Evolutionary conservation across 2,797 vertebrate species (phyloP).

Genomic region (Arremon aurantiirostris): DNA sequence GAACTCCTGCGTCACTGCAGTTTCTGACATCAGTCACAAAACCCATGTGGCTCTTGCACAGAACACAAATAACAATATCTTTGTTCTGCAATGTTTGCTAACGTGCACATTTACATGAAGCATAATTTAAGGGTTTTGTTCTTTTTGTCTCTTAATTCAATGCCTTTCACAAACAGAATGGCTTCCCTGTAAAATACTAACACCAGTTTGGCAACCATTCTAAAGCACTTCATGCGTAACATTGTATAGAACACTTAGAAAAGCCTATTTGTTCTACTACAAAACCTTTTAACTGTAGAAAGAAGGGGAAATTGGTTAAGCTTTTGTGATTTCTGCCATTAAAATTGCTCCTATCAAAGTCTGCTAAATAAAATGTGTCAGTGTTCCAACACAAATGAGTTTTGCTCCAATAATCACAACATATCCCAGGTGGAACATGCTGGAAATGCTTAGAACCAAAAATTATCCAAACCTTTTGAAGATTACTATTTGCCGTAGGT

Average conservation of each 20-base stretch:
- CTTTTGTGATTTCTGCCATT: conserved; percentile 36
- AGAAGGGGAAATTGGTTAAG: conserved; percentile 28
- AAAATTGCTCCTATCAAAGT: conserved; percentile 4
- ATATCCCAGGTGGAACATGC: background rate
- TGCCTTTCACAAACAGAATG: background rate
- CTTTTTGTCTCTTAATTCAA: background rate
- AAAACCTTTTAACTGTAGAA: conserved; percentile 8
- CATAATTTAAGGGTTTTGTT: background rate
- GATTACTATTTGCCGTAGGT: background rate
- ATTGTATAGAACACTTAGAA: background rate
- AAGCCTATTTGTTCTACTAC: conserved; percentile 23
- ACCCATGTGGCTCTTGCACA: background rate
- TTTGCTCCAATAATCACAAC: conserved; percentile 19
- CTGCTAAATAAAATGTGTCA: background rate
- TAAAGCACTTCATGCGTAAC: background rate
- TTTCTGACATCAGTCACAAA: background rate
- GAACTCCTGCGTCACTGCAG: background rate
- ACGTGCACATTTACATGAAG: background rate
- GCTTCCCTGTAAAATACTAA: background rate
- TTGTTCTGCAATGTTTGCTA: background rate
- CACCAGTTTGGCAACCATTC: background rate
- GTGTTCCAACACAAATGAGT: background rate
- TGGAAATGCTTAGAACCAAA: background rate
- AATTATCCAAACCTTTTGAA: background rate
- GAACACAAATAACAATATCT: background rate